Conservation (phyloP, 2,888 invertebrate genomes). For the Diplolepis rosae region DNA sequence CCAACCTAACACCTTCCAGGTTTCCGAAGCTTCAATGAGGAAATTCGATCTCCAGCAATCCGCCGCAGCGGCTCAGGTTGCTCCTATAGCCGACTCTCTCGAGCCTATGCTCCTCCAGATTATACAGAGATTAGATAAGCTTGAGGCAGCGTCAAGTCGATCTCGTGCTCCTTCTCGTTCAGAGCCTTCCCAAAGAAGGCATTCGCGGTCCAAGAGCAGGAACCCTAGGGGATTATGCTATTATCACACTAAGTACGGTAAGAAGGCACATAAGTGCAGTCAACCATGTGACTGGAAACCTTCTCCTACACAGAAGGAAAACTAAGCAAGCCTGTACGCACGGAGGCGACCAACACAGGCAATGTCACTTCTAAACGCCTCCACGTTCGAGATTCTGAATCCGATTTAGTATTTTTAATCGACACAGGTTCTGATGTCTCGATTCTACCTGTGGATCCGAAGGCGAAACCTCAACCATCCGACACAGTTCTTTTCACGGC, state of each 20-base stretch:
- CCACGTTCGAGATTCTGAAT: background rate
- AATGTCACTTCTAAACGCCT: background rate
- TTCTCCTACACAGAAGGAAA: background rate
- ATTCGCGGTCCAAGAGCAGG: background rate
- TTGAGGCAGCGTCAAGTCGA: no score
- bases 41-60: no score
- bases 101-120: background rate
- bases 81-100: no score
- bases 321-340: no score
- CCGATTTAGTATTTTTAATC: background rate
- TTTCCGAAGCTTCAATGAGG: background rate
- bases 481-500: background rate
- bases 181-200: background rate
- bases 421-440: conserved; percentile 18
- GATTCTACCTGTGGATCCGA: background rate
- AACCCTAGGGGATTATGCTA: background rate
- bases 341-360: background rate
- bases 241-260: background rate
- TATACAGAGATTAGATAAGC: no score
- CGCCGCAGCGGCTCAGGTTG: no score
- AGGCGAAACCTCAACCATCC: background rate
- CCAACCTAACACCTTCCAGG: background rate
- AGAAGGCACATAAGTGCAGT: background rate
- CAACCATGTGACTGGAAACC: background rate
- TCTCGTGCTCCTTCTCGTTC: background rate